phyloP scores from a whole-genome alignment of 30 jellyfish, hydroid and myxozoan genomes.

The Nemopilema nomurai region DNA sequence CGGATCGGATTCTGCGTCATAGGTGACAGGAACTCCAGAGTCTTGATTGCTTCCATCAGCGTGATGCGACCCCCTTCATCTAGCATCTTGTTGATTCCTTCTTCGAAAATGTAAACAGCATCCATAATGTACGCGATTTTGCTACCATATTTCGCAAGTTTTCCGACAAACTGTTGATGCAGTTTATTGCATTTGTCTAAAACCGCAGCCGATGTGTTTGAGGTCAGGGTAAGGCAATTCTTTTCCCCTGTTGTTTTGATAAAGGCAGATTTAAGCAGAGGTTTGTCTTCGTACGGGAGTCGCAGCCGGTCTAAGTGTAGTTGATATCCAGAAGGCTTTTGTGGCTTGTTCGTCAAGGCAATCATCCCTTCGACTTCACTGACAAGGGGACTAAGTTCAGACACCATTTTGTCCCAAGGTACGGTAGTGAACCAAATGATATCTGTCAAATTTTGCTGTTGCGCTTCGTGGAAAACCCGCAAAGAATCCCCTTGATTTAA shows the following conservation, averaged over 20 bases:
- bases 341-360: conserved; percentile 37
- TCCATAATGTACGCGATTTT: conserved; percentile 68
- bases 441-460: conserved; percentile 47
- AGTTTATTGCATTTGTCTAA: conserved; percentile 37
- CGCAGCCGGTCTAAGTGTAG: conserved; percentile 42
- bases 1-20: conserved; percentile 52
- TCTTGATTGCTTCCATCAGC: conserved; percentile 29
- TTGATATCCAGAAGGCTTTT: conserved; percentile 44
- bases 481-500: conserved; percentile 22
- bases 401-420: conserved; percentile 39
- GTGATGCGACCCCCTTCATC: conserved; percentile 2
- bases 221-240: conserved; percentile 28
- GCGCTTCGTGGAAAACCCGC: conserved; percentile 60
- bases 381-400: conserved; percentile 26
- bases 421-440: conserved; percentile 68
- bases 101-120: conserved; percentile 69
- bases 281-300: conserved; percentile 39
- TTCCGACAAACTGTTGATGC: conserved; percentile 13
- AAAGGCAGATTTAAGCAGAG: conserved; percentile 52
- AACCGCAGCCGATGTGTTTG: conserved; percentile 2
- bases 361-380: conserved; percentile 84
- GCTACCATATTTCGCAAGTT: conserved; percentile 10
- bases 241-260: conserved; percentile 24
- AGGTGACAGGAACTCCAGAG: conserved; percentile 41
- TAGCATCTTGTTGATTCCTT: conserved; percentile 18